These are phyloP conservation scores for Neoniphon sammara DNA, from an alignment of 2,797 vertebrate genomes.

Conservation along the genomic window DNA sequence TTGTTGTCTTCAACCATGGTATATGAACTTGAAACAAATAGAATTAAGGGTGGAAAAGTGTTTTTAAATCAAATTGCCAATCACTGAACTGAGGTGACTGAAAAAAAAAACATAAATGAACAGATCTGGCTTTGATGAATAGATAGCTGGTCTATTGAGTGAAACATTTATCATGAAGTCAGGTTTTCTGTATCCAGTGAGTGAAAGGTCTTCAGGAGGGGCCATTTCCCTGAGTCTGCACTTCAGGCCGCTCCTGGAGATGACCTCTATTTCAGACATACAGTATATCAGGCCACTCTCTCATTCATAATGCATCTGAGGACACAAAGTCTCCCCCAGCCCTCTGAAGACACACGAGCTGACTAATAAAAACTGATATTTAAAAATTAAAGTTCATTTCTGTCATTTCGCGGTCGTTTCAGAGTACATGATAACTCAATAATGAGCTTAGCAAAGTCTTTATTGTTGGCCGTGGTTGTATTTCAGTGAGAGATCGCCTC, in stretches of 20 bases:
- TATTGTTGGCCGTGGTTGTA: neutral
- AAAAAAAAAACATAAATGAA: neutral
- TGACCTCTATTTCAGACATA: conserved; percentile 49
- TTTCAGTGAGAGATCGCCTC: neutral
- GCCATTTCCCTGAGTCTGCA: conserved; percentile 64
- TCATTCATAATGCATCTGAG: conserved; percentile 65
- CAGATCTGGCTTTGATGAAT: neutral
- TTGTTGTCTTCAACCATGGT: no score
- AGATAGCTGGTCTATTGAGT: conserved; percentile 41
- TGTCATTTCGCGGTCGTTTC: conserved; percentile 34
- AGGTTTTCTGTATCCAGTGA: conserved; percentile 40
- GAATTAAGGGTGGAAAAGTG: no score
- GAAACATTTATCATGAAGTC: conserved; percentile 28
- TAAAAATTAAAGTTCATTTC: conserved; percentile 59
- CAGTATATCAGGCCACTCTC: conserved; percentile 26
- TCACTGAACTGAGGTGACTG: no score
- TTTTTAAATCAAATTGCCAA: no score
- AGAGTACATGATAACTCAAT: conserved; percentile 37
- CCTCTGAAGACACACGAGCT: conserved; percentile 50
- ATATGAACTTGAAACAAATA: no score
- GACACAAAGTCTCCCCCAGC: conserved; percentile 34
- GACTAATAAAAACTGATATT: conserved; percentile 69
- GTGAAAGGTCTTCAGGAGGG: conserved; percentile 47
- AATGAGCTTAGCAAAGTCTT: conserved; percentile 23
- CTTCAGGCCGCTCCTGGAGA: conserved; percentile 39